Evolutionary conservation across 2,113 vertebrate genomes (phyloP), one percentile per base, ranked within the genome.

Genomic region (Xiphorhynchus elegans): DNA sequence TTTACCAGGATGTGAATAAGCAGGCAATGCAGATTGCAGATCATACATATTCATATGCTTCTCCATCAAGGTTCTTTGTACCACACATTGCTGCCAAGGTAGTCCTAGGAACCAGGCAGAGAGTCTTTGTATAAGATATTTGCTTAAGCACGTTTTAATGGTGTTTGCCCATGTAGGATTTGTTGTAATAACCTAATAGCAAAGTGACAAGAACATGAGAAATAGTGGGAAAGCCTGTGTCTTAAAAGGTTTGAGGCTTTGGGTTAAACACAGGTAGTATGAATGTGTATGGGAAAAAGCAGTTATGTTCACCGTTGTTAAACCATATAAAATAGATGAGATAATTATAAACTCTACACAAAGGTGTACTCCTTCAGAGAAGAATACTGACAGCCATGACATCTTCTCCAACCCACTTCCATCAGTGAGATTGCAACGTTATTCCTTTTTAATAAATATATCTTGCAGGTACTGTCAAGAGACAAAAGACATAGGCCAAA

Each of bases 321-420:
- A 94, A 90, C 62, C 29, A 0, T 86, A 50, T 85, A 60, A 94
- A 93, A 91, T 69, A 93, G 82, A 66, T 73, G 74, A 87, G 93
- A 87, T 86, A 93, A 96, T 96, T 95, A 93, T 74, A 81, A 97
- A 94, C 85, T 93, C 73, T 35, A 50, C 67, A 90, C 67, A 91
- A 85, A 96, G 68, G 47, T 93, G 68, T 89, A 81, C 68, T 94
- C 82, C 82, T 25, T 92, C 26, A 0, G 72, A 95, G 67, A 52
- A 80, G 46, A 88, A 44, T 90, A 28, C 72, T 96, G 93, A 92
- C 95, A 94, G 56, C 52, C 67, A 17, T 77, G 72, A 82, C 90
- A 53, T 91, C 73, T 86, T 60, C 72, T 88, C 39, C 95, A 95
- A 24, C 90, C 92, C 83, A 88, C 79, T 81, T 49, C 66, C 85